Evolutionary conservation across 2,888 invertebrate genomes (phyloP), one percentile per base, ranked within the genome.

Genomic region (Acheta domesticus): DNA sequence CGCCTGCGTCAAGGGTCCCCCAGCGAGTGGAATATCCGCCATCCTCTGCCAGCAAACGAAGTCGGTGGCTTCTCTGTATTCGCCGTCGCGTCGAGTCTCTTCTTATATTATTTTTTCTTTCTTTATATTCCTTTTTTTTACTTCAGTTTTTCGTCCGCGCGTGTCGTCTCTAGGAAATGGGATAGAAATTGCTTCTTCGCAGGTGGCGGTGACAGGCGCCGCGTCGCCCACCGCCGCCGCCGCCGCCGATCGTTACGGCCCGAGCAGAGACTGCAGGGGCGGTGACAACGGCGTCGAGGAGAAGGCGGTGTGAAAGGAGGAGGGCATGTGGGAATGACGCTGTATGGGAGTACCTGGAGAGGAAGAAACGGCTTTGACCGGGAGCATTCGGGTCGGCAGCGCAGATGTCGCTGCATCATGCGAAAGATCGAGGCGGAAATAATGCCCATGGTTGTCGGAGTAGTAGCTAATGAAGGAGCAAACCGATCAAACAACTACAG

Each of bases 181-280:
- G 77, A 49, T 48, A 48, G 79, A 80, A 77, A 79, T 80, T 80
- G 80, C 62, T 73, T 79, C 79, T 50, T 50, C 75, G 79, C 80
- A 80, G 79, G 75, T 79, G 79, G 74, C 48, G 16, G 50, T 80
- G 80, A 80, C 80, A 78, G 77, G 62, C 62, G 62, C 4, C 16
- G 62, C 16, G n/a, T 16, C 14, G 62, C 62, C 62, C 16, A 1
- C 12, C 48, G 12, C 36, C 77, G 79, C 79, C 79, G 76, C 75
- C 62, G 62, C 16, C 16, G 62, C 62, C 14, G 62, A 36, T n/a
- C 16, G n/a, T n/a, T 19, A n/a, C 62, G 11, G 12, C 62, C 16
- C 14, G 4, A 16, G 62, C 8, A 16, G 62, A 62, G 62, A 62
- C 62, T 14, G 62, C n/a, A 3, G 62, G 16, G 62, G 14, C 16